phyloP scores from a whole-genome alignment of 2,888 invertebrate genomes.

The Drosophila infuscata region DNA sequence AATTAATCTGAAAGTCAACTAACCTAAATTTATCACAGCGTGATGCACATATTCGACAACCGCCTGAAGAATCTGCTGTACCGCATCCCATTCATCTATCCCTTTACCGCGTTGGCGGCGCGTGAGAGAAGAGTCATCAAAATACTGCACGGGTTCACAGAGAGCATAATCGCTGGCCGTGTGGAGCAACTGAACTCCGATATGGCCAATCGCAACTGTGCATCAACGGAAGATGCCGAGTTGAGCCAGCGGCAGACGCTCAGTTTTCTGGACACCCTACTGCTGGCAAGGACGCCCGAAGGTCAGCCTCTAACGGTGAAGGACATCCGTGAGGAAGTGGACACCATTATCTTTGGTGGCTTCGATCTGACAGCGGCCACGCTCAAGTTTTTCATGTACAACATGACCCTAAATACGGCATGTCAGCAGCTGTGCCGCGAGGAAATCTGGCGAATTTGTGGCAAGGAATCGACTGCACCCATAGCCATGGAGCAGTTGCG shows the following conservation, averaged over 20 bases:
- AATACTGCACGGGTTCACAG: constrained; percentile 60
- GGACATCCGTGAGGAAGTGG: constrained; percentile 72
- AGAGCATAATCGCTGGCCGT: constrained; percentile 53
- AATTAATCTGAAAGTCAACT: background rate
- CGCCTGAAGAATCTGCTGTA: constrained; percentile 58
- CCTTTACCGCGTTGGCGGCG: constrained; percentile 33
- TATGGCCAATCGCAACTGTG: constrained; percentile 39
- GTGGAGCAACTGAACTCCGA: constrained; percentile 45
- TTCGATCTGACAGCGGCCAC: constrained; percentile 71
- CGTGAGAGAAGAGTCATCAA: constrained; percentile 41
- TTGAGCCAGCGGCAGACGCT: background rate
- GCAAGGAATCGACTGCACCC: constrained; percentile 37
- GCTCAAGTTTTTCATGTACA: constrained; percentile 69
- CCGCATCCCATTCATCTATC: constrained; percentile 49
- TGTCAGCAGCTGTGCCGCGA: constrained; percentile 68
- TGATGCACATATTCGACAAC: constrained; percentile 48
- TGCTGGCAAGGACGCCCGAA: constrained; percentile 43
- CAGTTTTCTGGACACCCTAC: constrained; percentile 52
- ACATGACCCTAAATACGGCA: constrained; percentile 64
- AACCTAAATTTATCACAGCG: constrained; percentile 17
- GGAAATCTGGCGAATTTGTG: constrained; percentile 66
- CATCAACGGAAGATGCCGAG: constrained; percentile 17
- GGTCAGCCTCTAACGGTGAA: constrained; percentile 43
- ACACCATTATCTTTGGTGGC: constrained; percentile 70
- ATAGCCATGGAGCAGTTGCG: constrained; percentile 58